Percentiles rank a stretch among this genome's conserved stretches.
These are phyloP conservation scores for Apteryx mantelli DNA, from an alignment of 2,113 vertebrate genomes.

Conservation along the genomic window DNA sequence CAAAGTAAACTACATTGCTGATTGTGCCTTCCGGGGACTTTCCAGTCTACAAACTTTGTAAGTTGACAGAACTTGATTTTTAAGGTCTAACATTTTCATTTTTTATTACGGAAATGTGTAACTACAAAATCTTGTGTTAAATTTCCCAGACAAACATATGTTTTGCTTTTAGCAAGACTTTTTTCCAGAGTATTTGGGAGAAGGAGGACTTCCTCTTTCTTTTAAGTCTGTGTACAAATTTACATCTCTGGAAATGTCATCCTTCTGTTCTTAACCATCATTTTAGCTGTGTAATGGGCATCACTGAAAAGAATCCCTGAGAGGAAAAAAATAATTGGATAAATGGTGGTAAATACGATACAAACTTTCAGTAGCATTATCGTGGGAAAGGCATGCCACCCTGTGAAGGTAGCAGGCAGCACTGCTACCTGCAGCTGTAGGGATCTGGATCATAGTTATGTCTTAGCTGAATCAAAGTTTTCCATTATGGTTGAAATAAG, in stretches of 20 bases:
- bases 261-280: neutral
- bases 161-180: neutral
- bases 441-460: neutral
- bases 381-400: neutral
- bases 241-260: neutral
- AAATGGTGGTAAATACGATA: neutral
- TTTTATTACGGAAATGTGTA: slow-evolving; percentile 23
- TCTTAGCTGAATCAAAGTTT: neutral
- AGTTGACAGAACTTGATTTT: slow-evolving; percentile 74
- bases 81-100: neutral
- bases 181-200: neutral
- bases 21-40: slow-evolving; percentile 94
- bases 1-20: slow-evolving; percentile 93
- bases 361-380: neutral
- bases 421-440: neutral
- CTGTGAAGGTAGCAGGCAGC: neutral
- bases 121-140: slow-evolving; percentile 20
- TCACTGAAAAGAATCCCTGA: neutral
- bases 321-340: neutral
- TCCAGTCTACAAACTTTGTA: slow-evolving; percentile 89
- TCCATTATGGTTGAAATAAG: neutral
- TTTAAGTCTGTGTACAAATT: neutral
- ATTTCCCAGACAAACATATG: neutral
- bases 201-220: neutral
- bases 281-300: neutral